Evolutionary conservation across 2,113 vertebrate species (phyloP).

Genomic region (Cyphomyrus plagiostoma): DNA sequence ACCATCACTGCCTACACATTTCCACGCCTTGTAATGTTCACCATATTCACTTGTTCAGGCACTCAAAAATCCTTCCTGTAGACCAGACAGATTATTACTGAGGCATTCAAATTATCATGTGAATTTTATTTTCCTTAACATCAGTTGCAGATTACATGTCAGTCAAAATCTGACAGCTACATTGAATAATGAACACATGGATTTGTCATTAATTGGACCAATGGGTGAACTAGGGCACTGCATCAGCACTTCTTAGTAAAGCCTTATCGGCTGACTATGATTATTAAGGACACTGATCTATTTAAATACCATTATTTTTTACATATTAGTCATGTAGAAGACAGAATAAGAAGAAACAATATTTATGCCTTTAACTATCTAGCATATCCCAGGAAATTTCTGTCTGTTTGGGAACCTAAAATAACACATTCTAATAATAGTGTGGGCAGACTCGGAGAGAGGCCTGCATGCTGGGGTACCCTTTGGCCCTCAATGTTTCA

Average conservation of each 20-base stretch:
- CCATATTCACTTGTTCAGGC: neutral
- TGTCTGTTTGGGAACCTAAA: neutral
- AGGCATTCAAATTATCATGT: neutral
- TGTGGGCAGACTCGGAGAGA: neutral
- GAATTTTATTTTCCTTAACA: neutral
- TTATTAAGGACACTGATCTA: neutral
- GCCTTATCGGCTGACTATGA: neutral
- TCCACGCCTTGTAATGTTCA: neutral
- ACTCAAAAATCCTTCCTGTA: neutral
- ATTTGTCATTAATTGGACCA: neutral
- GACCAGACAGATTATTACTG: neutral
- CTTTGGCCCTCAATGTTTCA: neutral
- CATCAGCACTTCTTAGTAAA: neutral
- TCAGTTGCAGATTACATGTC: neutral
- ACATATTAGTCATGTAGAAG: neutral
- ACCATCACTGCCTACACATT: neutral
- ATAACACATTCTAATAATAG: neutral
- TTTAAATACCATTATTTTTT: neutral
- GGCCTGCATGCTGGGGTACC: neutral
- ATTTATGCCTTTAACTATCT: neutral
- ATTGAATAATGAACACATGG: neutral
- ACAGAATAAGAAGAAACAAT: neutral
- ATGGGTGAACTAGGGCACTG: neutral
- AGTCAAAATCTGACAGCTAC: neutral
- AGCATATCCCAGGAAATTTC: neutral